These are phyloP conservation scores for Drosophila pseudotakahashii DNA, from an alignment of 2,888 invertebrate species.

Conservation along the genomic window DNA sequence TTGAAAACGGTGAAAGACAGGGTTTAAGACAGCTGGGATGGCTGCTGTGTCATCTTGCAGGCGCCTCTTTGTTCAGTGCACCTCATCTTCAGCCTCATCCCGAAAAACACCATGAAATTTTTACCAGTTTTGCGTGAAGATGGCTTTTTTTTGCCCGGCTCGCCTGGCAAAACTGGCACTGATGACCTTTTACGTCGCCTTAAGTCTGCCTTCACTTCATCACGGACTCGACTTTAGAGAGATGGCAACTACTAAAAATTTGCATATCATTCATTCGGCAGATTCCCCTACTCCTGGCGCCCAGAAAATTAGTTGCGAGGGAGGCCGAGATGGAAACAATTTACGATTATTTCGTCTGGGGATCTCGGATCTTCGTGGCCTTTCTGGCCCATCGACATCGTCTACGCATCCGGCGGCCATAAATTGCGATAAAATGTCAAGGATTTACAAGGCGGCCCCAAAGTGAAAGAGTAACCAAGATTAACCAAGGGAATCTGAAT, in stretches of 20 bases:
- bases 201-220: constrained; percentile 55
- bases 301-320: constrained; percentile 63
- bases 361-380: constrained; percentile 12
- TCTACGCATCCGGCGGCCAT: constrained; percentile 55
- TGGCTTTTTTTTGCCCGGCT: constrained; percentile 44
- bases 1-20: constrained; percentile 64
- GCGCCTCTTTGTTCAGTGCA: constrained; percentile 65
- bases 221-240: constrained; percentile 29
- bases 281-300: constrained; percentile 20
- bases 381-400: constrained; percentile 49
- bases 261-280: constrained; percentile 70
- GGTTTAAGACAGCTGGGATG: constrained; percentile 17
- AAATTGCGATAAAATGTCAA: constrained; percentile 70
- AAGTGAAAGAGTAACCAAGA: constrained; percentile 32
- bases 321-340: constrained; percentile 54
- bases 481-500: constrained; percentile 57
- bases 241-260: constrained; percentile 43
- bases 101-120: constrained; percentile 5
- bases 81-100: constrained; percentile 2
- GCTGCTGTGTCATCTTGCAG: constrained; percentile 71
- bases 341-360: constrained; percentile 75
- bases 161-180: constrained; percentile 28
- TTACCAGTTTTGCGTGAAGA: constrained; percentile 47
- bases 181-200: constrained; percentile 74
- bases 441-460: constrained; percentile 49